A percentile compares a stretch with the other conserved stretches of the same genome.
phyloP scores from a whole-genome alignment of 2,113 vertebrate species.

The Herpetotheres cachinnans region DNA sequence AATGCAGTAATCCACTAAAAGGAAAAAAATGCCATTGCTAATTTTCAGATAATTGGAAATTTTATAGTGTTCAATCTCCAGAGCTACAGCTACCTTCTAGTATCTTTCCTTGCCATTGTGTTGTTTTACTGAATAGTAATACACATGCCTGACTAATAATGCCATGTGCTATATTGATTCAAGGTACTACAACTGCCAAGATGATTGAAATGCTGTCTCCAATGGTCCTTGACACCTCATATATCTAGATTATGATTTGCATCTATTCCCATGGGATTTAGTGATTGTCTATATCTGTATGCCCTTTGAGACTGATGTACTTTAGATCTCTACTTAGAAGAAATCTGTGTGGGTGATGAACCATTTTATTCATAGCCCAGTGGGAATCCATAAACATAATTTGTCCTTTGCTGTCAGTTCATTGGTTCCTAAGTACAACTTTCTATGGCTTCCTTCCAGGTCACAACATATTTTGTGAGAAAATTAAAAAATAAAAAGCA shows the following conservation, averaged over 20 bases:
- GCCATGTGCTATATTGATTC: background rate
- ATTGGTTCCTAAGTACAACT: background rate
- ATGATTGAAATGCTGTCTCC: background rate
- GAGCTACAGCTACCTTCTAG: background rate
- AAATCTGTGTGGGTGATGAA: constrained; percentile 28
- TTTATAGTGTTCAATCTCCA: background rate
- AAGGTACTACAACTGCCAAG: background rate
- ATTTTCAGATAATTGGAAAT: background rate
- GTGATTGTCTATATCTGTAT: background rate
- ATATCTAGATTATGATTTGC: background rate
- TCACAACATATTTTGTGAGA: background rate
- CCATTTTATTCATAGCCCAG: constrained; percentile 28
- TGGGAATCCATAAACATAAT: constrained; percentile 33
- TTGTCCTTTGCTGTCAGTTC: constrained; percentile 20
- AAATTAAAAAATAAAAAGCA: constrained; percentile 17
- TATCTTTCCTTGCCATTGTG: background rate
- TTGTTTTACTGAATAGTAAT: background rate
- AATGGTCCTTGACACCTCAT: background rate
- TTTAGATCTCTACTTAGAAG: constrained; percentile 22
- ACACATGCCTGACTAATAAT: background rate
- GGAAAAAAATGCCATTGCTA: background rate
- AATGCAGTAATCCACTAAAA: background rate
- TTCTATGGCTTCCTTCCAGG: background rate
- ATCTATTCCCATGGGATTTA: constrained; percentile 10
- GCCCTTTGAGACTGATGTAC: constrained; percentile 5